Evolutionary conservation across 2,797 vertebrate genomes (phyloP).

Genomic region (Gymnocypris eckloni): DNA sequence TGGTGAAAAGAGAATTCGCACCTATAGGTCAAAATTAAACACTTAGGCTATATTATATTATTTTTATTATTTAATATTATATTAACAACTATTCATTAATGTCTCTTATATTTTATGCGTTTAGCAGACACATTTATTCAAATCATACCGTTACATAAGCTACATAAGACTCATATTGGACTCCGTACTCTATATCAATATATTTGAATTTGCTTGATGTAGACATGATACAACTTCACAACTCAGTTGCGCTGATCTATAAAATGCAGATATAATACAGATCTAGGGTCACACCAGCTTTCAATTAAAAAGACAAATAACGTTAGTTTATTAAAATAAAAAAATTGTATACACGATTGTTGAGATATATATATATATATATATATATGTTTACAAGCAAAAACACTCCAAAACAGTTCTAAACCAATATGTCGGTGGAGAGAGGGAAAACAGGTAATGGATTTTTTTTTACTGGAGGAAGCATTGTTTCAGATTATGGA

Average conservation of each 20-base stretch:
- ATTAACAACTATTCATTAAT: background rate
- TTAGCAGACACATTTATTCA: background rate
- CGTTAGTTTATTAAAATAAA: background rate
- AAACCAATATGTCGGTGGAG: too few species aligned
- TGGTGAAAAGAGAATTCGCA: slow-evolving; percentile 35
- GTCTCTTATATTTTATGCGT: background rate
- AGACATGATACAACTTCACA: background rate
- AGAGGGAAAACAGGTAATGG: too few species aligned
- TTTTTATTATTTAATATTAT: background rate
- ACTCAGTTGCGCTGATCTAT: too few species aligned
- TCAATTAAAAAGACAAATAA: background rate
- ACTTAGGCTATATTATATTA: background rate
- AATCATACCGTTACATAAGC: background rate
- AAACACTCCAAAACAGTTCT: too few species aligned
- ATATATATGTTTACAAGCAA: too few species aligned
- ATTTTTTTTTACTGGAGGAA: too few species aligned
- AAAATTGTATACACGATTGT: too few species aligned
- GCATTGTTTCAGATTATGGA: too few species aligned
- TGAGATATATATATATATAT: too few species aligned
- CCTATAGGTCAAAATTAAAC: background rate
- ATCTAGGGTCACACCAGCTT: background rate
- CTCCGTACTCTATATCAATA: too few species aligned
- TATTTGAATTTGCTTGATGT: too few species aligned
- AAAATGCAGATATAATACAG: background rate
- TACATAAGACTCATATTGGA: background rate